These are phyloP conservation scores for Chiloscyllium plagiosum DNA, from an alignment of 2,113 vertebrate species.

Conservation along the genomic window DNA sequence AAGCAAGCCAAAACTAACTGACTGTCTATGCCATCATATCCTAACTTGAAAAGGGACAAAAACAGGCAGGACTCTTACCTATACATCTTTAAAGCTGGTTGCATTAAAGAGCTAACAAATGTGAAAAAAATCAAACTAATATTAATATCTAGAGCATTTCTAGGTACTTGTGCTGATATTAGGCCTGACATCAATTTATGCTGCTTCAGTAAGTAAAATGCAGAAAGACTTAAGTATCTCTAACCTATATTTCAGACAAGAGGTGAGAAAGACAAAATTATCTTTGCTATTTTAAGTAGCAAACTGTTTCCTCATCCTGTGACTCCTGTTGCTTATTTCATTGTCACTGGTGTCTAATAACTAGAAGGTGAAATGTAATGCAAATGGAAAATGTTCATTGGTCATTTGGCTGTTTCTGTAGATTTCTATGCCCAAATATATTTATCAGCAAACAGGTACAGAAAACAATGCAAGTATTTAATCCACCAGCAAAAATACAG, in stretches of 20 bases:
- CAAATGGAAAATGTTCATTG: neutral
- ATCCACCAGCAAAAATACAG: too few relatives aligned
- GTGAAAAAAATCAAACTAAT: neutral
- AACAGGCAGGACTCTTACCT: neutral
- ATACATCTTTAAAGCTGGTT: neutral
- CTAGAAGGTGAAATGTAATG: neutral
- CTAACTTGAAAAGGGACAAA: neutral
- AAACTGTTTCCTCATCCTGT: neutral
- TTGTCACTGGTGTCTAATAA: neutral
- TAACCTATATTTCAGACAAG: neutral
- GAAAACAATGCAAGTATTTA: neutral
- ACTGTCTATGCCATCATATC: neutral
- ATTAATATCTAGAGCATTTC: neutral
- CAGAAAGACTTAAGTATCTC: neutral
- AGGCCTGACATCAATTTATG: neutral
- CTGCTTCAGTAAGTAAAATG: neutral
- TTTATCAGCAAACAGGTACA: neutral
- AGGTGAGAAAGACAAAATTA: neutral
- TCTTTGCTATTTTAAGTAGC: neutral
- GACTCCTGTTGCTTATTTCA: neutral
- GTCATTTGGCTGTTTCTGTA: neutral
- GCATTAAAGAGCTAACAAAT: neutral
- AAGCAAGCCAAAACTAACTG: neutral
- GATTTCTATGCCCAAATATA: neutral
- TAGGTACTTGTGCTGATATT: neutral